Evolutionary conservation across 2,113 vertebrate genomes (phyloP).

Genomic region (Pseudorhombus dupliciocellatus): DNA sequence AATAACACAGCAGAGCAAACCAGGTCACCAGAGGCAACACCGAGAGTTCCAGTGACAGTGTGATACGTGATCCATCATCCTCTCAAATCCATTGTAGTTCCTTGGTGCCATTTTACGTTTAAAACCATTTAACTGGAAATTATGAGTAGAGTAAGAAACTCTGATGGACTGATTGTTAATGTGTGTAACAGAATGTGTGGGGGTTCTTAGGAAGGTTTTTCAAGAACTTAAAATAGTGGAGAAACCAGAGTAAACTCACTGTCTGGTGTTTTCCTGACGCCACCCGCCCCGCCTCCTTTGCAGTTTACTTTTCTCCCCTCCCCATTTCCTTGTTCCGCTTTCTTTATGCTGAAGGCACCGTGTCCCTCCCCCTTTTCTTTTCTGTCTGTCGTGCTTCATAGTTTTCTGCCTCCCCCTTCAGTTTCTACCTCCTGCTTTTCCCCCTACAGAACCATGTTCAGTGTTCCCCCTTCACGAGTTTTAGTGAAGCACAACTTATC

Average conservation of each 20-base stretch:
- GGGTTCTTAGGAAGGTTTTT: too few species aligned
- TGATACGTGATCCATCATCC: too few species aligned
- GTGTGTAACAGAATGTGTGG: too few species aligned
- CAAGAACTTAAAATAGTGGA: neutral
- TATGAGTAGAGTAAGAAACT: neutral
- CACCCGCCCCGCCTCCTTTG: constrained; percentile 8
- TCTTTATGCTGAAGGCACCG: constrained; percentile 44
- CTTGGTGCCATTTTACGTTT: too few species aligned
- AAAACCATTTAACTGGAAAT: neutral
- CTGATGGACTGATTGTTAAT: too few species aligned
- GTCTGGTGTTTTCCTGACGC: neutral
- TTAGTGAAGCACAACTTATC: neutral
- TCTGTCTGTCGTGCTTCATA: constrained; percentile 46
- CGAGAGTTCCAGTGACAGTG: too few species aligned
- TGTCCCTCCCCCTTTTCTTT: constrained; percentile 48
- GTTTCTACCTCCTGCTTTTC: constrained; percentile 41
- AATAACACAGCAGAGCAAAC: neutral
- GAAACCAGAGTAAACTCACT: constrained; percentile 8
- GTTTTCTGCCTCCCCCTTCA: neutral
- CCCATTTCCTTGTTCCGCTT: constrained; percentile 67
- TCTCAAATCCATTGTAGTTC: too few species aligned
- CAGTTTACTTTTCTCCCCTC: constrained; percentile 50
- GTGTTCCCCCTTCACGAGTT: constrained; percentile 40
- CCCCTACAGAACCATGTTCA: constrained; percentile 30
- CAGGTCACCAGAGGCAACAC: too few species aligned